Base-by-base conservation (phyloP, 1,140 invertebrate species). In the Idris sp. region DNA sequence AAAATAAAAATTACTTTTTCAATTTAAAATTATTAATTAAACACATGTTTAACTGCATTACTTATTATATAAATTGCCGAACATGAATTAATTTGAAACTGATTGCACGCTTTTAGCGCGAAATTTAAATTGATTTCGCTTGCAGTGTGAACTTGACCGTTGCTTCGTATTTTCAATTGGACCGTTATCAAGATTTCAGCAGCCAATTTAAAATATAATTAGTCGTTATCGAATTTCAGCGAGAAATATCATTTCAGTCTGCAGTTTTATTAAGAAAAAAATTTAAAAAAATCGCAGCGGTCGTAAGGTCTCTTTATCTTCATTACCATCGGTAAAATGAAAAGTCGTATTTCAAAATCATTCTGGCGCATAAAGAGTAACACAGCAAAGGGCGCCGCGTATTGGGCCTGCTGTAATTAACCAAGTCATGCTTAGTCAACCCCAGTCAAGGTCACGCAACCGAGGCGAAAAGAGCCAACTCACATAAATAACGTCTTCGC, bases 371-470 rank as follows among this genome's bases (percentile, higher is more conserved):
- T 54, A 65, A 54, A 54, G 46, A 33, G 40, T 41, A 76, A 64
- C 44, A 41, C 31, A n/a, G 7, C 53, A 51, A 68, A 68, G 49
- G 49, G 48, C 58, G 64, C 77, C 18, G 26, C 25, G 9, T 28
- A 43, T 38, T 38, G 31, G 62, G 26, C 46, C 26, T 28, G 19
- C 13, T 30, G 62, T 76, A 76, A 78, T 78, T 78, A 76, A 73
- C 62, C 40, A 38, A 76, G 73, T 73, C 73, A 69, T 46, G 68
- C 73, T 73, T 62, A 73, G 67, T 73, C 73, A 72, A 78, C 46
- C 76, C 64, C 44, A 76, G 58, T 78, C 64, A 78, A 72, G 76
- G 73, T 72, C 76, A 64, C 58, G 56, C 56, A 51, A 64, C 51
- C 38, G 16, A 53, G 31, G n/a, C 51, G 22, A 68, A 56, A 74